Conservation (phyloP, 2,113 vertebrate species). For the Cricetomys ansorgei region DNA sequence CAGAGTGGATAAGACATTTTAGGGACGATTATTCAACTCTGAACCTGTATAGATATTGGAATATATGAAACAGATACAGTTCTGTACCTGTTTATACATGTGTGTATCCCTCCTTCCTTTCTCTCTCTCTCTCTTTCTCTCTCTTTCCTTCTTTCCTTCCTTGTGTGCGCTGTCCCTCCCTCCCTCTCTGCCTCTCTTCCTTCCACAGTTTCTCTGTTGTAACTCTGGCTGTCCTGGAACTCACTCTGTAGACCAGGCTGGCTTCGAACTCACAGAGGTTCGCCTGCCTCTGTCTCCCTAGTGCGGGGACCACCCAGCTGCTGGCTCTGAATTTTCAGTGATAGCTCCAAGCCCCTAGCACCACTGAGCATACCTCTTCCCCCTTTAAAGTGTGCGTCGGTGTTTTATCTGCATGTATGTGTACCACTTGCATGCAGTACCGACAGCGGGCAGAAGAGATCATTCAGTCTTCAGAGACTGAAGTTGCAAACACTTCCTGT, state of each 20-base stretch:
- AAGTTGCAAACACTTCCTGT: not conserved
- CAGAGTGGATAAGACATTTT: not conserved
- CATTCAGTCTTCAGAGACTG: not conserved
- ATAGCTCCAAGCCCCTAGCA: not conserved
- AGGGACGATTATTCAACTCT: not conserved
- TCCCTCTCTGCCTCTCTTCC: too few relatives aligned
- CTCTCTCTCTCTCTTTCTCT: too few relatives aligned
- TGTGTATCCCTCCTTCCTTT: too few relatives aligned
- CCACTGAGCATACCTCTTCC: not conserved
- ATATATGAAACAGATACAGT: not conserved
- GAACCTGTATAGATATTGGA: not conserved
- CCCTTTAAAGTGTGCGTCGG: not conserved
- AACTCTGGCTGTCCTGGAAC: too few relatives aligned
- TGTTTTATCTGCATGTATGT: not conserved
- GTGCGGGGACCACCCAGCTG: too few relatives aligned
- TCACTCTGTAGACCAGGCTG: too few relatives aligned
- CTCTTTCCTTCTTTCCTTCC: too few relatives aligned
- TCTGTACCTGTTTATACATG: not conserved
- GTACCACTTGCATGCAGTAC: not conserved
- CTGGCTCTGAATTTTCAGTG: not conserved
- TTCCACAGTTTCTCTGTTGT: too few relatives aligned
- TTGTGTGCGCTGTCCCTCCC: too few relatives aligned
- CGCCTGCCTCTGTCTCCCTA: too few relatives aligned
- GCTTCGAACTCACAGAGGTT: too few relatives aligned
- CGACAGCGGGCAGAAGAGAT: not conserved